Conservation (phyloP, 2,113 vertebrate genomes). For the Chamaetylas fuelleborni region DNA sequence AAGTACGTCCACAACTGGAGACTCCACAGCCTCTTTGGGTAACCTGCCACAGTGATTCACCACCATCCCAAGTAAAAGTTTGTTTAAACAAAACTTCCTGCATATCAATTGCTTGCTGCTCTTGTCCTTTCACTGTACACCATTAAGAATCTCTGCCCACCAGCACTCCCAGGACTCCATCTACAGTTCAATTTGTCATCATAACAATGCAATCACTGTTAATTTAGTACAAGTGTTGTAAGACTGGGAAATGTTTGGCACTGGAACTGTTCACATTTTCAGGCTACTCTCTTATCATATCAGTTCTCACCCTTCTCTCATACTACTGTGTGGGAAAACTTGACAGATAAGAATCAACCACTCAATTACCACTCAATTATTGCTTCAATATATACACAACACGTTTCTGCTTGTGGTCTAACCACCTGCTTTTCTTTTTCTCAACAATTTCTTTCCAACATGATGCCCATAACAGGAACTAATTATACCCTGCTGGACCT, state of each 20-base stretch:
- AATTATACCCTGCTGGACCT: not conserved
- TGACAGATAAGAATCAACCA: conserved; percentile 47
- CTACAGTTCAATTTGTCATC: not conserved
- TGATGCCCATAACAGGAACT: not conserved
- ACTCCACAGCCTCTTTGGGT: not conserved
- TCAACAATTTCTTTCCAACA: not conserved
- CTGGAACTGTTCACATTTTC: not conserved
- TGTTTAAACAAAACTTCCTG: not conserved
- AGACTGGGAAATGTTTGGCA: not conserved
- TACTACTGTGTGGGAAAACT: conserved; percentile 26
- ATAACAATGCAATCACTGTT: not conserved
- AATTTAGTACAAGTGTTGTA: not conserved
- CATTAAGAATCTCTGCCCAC: not conserved
- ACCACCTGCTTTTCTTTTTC: not conserved
- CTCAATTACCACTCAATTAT: conserved; percentile 13
- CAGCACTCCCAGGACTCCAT: not conserved
- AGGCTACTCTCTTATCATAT: conserved; percentile 12
- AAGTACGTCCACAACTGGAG: not conserved
- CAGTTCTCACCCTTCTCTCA: conserved; percentile 4
- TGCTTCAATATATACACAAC: not conserved
- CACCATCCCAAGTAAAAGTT: not conserved
- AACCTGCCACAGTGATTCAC: not conserved
- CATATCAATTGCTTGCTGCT: not conserved
- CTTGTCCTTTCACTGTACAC: not conserved
- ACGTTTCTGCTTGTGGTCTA: not conserved